These are phyloP conservation scores for Dolichopus griseipennis DNA, from an alignment of 2,888 invertebrate species.

Conservation along the genomic window DNA sequence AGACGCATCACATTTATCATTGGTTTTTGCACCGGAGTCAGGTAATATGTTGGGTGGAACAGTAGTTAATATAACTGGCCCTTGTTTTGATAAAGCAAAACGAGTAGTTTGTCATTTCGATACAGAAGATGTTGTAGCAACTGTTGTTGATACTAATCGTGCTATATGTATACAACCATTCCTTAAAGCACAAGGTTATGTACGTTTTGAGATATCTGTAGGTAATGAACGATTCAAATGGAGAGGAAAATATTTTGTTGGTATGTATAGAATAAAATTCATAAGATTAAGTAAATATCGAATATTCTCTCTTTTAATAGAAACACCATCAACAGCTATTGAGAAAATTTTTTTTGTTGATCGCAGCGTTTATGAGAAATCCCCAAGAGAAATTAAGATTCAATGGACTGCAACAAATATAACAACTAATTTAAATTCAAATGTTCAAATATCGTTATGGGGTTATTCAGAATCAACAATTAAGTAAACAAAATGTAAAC, in stretches of 20 bases:
- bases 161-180: slow-evolving; percentile 85
- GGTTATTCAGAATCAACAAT: slow-evolving; percentile 82
- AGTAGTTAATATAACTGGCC: slow-evolving; percentile 92
- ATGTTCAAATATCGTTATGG: slow-evolving; percentile 75
- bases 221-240: slow-evolving; percentile 77
- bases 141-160: slow-evolving; percentile 67
- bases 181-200: slow-evolving; percentile 78
- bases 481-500: slow-evolving; percentile 30
- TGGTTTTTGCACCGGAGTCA: slow-evolving; percentile 88
- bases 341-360: slow-evolving; percentile 77
- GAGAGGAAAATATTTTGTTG: slow-evolving; percentile 85
- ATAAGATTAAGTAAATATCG: background rate
- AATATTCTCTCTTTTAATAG: slow-evolving; percentile 42
- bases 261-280: slow-evolving; percentile 47
- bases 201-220: slow-evolving; percentile 76
- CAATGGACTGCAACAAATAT: slow-evolving; percentile 81
- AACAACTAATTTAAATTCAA: slow-evolving; percentile 67
- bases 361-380: slow-evolving; percentile 60
- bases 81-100: slow-evolving; percentile 73
- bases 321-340: slow-evolving; percentile 79
- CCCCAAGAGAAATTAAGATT: slow-evolving; percentile 66
- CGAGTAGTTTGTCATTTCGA: slow-evolving; percentile 78
- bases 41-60: slow-evolving; percentile 97
- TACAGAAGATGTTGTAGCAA: slow-evolving; percentile 67
- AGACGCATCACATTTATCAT: slow-evolving; percentile 72